These are phyloP conservation scores for Drosophila kanekoi DNA, from an alignment of 2,888 invertebrate genomes.

Conservation along the genomic window DNA sequence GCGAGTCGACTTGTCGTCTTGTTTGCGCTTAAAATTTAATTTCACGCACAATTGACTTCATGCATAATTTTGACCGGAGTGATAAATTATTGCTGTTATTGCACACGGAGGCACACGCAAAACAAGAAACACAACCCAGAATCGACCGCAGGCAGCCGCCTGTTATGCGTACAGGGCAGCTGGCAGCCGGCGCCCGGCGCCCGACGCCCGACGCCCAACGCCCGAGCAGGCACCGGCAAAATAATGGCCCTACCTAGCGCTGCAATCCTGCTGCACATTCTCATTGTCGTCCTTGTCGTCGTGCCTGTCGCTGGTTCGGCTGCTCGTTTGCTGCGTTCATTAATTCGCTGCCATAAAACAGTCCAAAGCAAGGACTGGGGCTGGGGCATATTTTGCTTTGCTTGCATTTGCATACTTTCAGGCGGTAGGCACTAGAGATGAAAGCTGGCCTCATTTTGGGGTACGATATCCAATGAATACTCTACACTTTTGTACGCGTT, in stretches of 20 bases:
- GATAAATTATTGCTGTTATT: constrained; percentile 82
- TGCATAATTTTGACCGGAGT: constrained; percentile 79
- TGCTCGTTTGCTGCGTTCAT: constrained; percentile 77
- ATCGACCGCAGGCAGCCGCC: constrained; percentile 49
- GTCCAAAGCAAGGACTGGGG: constrained; percentile 4
- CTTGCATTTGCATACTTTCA: constrained; percentile 75
- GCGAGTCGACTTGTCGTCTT: constrained; percentile 68
- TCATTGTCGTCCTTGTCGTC: constrained; percentile 6
- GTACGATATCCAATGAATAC: no score
- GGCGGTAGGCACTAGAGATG: constrained; percentile 7
- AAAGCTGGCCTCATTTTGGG: no score
- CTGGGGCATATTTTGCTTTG: constrained; percentile 72
- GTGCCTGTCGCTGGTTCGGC: constrained; percentile 16
- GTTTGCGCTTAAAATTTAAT: constrained; percentile 83
- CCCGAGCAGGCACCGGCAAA: constrained; percentile 45
- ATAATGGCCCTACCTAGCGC: constrained; percentile 66
- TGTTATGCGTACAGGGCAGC: constrained; percentile 18
- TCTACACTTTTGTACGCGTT: no score
- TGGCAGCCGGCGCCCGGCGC: constrained; percentile 3
- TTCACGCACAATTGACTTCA: constrained; percentile 81
- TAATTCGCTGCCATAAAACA: constrained; percentile 81
- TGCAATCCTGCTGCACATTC: constrained; percentile 24
- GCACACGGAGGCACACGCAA: constrained; percentile 58
- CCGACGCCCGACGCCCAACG: background rate
- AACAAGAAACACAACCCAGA: constrained; percentile 32